A percentile compares a stretch with the other conserved stretches of the same genome.
Evolutionary conservation across 2,888 invertebrate species (phyloP).

Genomic region (Phania funesta): DNA sequence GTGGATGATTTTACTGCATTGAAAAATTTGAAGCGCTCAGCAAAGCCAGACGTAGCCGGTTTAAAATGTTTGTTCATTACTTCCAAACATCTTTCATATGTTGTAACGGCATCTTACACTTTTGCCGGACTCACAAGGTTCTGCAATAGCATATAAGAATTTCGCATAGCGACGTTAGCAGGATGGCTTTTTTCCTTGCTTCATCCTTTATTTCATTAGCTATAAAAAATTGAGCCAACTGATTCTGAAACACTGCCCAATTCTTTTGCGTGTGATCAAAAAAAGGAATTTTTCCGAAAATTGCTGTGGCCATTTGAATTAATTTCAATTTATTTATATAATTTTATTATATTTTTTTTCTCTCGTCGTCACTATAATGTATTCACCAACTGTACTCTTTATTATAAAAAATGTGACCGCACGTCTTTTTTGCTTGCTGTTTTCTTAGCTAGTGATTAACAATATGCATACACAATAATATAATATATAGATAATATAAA

Average conservation of each 20-base stretch:
- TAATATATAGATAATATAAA: no score
- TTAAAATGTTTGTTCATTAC: slow-evolving; percentile 51
- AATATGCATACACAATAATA: no score
- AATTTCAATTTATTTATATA: no score
- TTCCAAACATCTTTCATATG: slow-evolving; percentile 26
- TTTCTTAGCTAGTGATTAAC: no score
- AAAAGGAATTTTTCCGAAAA: slow-evolving; percentile 32
- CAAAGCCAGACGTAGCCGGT: slow-evolving; percentile 50
- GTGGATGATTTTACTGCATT: slow-evolving; percentile 36
- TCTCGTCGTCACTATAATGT: slow-evolving; percentile 34
- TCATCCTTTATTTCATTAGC: slow-evolving; percentile 37
- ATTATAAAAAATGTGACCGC: no score
- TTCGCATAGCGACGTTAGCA: slow-evolving; percentile 45
- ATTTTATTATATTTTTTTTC: not conserved
- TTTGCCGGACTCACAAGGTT: slow-evolving; percentile 45
- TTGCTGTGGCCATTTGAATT: not conserved
- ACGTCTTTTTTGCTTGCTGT: no score
- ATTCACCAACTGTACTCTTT: no score
- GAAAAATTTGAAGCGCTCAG: slow-evolving; percentile 59
- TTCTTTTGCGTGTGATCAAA: slow-evolving; percentile 45
- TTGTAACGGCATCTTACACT: slow-evolving; percentile 24
- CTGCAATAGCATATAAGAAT: slow-evolving; percentile 39
- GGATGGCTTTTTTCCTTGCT: slow-evolving; percentile 47
- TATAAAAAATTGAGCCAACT: slow-evolving; percentile 38
- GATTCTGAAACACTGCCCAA: slow-evolving; percentile 38